Evolutionary conservation across 2,888 invertebrate genomes (phyloP), one percentile per base, ranked within the genome.

Genomic region (Dendrolimus pini): DNA sequence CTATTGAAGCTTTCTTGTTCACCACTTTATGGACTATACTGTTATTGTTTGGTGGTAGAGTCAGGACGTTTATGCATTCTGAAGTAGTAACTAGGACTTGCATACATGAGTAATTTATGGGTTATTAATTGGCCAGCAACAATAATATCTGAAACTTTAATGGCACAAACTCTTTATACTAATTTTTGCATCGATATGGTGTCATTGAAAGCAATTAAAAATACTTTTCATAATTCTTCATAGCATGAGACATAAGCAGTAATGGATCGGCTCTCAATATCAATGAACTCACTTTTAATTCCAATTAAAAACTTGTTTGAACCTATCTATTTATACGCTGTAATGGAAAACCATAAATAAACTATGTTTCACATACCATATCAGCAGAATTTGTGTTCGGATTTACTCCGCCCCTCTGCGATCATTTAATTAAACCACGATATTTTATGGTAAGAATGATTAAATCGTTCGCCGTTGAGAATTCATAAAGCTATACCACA

Each of bases 381-480:
- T 81, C 74, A 75, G 72, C 72, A 70, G 67, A 82, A 77, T 75
- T 77, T 74, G 77, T 74, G 71, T 75, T 76, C 73, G 69, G 69
- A 67, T 72, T 68, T 66, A 77, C 79, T 75, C 82, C 85, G 79
- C 85, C 85, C 78, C 75, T 74, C 69, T 30, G 70, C 78, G 69
- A 78, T 76, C 77, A 79, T 85, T 86, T 84, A 86, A 88, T 87
- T 87, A 85, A 85, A 82, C 71, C 71, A 65, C 68, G 72, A 76
- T 82, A 76, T 79, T 85, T 84, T 83, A 82, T 82, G 72, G 75
- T 67, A 67, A 64, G 67, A 76, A 75, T 80, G 74, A 75, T 83
- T 79, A 82, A 78, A 78, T 71, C 61, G 64, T 69, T 74, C 67
- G 66, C 62, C 65, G 70, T 64, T 68, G 64, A 71, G 42, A 47